Evolutionary conservation across 2,888 invertebrate species (phyloP), one percentile per base, ranked within the genome.

Genomic region (Apamea crenata): DNA sequence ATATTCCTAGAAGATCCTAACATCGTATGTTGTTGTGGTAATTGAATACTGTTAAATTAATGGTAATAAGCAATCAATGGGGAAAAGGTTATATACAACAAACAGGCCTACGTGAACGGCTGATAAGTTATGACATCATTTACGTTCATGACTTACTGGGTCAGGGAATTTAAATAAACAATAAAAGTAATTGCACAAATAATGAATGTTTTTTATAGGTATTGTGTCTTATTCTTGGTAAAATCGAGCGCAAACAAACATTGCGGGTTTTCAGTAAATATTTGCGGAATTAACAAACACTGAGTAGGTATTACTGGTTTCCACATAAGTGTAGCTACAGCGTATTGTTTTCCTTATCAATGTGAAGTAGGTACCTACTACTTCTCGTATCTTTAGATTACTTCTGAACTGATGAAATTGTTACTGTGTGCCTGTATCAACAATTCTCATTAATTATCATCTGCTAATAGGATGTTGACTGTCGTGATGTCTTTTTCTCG

Each of bases 171-270:
- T 29, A 84, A 83, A 86, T 77, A 85, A 78, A 69, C 78, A 72
- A 77, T 81, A 71, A 77, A 82, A 36, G 66, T 73, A 78, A 77
- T 79, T 73, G 72, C 44, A 75, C 70, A 74, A 78, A 80, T 65
- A 85, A 77, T 73, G 65, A 40, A n/a, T 59, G 53, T 77, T 69
- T 69, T 50, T 53, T 53, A 53, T 53, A 53, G 56, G 56, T 56
- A 75, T 50, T 66, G 71, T 65, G 56, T 67, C 47, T 40, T 53
- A 67, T 78, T 85, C 88, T 79, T 72, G 74, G 81, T 77, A 77
- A 47, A 80, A 82, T 82, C 44, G 74, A 76, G 85, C 63, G n/a
- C 69, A 85, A 83, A 87, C 78, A 88, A 88, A 88, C 73, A 88
- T 89, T 84, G 87, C 80, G 29, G 68, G 63, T 75, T 76, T 78